phyloP scores from a whole-genome alignment of 2,797 vertebrate species.

The Gobio occitaniae region DNA sequence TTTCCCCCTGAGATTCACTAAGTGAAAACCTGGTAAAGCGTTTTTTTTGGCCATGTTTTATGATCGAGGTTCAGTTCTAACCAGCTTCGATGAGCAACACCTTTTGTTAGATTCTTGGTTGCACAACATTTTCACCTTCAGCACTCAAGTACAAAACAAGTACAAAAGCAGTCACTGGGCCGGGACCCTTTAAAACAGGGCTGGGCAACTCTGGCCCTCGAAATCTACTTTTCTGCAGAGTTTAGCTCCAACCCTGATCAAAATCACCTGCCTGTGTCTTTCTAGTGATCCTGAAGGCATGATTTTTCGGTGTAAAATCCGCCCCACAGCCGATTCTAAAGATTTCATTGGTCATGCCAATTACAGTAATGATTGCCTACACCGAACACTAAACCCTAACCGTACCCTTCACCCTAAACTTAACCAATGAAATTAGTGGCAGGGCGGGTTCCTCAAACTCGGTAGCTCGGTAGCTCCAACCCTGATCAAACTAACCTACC shows the following conservation, averaged over 20 bases:
- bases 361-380: neutral
- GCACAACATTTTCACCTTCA: neutral
- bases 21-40: neutral
- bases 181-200: neutral
- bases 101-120: neutral
- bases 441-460: no score
- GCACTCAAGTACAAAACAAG: neutral
- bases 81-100: neutral
- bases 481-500: no score
- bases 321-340: neutral
- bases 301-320: no score
- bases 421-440: neutral
- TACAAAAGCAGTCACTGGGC: neutral
- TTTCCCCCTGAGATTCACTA: neutral
- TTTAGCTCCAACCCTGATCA: neutral
- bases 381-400: neutral
- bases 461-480: no score
- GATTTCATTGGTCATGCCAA: neutral
- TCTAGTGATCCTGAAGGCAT: no score
- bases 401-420: neutral
- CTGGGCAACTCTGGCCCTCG: neutral
- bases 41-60: neutral
- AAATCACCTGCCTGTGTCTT: neutral
- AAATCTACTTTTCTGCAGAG: neutral
- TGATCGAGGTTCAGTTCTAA: neutral